Conservation (phyloP, 2,113 vertebrate genomes). For the Labeo catla region DNA sequence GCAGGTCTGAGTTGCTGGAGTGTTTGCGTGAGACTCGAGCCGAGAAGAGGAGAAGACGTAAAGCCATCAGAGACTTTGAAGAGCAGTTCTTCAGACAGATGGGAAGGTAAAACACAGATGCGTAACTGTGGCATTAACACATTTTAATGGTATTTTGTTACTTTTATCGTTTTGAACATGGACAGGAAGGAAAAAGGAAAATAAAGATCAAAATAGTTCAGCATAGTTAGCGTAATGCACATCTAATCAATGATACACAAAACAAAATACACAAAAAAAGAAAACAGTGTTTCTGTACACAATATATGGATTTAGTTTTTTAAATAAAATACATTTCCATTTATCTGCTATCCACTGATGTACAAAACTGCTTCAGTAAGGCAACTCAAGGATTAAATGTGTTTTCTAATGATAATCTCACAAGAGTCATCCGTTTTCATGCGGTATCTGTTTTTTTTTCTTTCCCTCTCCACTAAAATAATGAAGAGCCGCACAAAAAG, state of each 20-base stretch:
- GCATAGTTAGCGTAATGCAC: constrained; percentile 45
- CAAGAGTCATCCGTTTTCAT: constrained; percentile 9
- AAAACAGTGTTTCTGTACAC: constrained; percentile 42
- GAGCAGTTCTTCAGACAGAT: constrained; percentile 91
- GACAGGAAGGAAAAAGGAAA: constrained; percentile 47
- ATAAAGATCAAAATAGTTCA: constrained; percentile 37
- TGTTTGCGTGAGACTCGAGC: constrained; percentile 88
- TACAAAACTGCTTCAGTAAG: constrained; percentile 62
- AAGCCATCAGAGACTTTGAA: constrained; percentile 91
- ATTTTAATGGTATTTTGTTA: constrained; percentile 56
- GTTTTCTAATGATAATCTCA: constrained; percentile 17
- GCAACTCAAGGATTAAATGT: constrained; percentile 59
- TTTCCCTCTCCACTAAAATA: constrained; percentile 1
- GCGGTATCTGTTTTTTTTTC: constrained; percentile 1
- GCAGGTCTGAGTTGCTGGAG: constrained; percentile 88
- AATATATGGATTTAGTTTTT: constrained; percentile 34
- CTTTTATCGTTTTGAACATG: constrained; percentile 46
- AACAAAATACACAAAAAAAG: constrained; percentile 3
- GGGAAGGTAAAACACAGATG: constrained; percentile 81
- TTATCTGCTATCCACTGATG: constrained; percentile 48
- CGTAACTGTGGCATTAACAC: constrained; percentile 38
- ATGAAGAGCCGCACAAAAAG: constrained; percentile 88
- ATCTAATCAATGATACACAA: constrained; percentile 42
- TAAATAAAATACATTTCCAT: constrained; percentile 58
- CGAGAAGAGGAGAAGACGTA: constrained; percentile 89